Evolutionary conservation across 2,113 vertebrate species (phyloP).

Genomic region (Campylomormyrus numenius): DNA sequence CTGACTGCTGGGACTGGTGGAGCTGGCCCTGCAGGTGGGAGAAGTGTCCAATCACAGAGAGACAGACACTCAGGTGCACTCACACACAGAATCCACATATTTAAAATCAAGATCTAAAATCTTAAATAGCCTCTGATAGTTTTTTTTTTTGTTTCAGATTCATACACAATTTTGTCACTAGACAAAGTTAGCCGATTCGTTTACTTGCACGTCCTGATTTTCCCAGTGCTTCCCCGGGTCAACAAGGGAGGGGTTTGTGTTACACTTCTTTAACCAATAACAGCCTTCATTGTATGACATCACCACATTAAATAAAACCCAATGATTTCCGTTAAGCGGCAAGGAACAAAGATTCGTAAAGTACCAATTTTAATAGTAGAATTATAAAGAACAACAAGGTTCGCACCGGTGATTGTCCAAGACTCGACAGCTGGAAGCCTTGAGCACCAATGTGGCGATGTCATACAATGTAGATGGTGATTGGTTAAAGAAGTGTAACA

Average conservation of each 20-base stretch:
- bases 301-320: not conserved
- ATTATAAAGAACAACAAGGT: not conserved
- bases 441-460: not conserved
- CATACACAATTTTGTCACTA: not conserved
- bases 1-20: constrained; percentile 96
- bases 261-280: not conserved
- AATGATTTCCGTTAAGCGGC: not conserved
- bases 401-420: not conserved
- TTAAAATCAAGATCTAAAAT: not conserved
- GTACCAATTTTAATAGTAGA: too few species aligned
- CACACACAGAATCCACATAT: not conserved
- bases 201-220: not conserved
- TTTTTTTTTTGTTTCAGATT: not conserved
- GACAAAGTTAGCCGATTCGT: not conserved
- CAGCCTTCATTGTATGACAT: not conserved
- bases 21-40: constrained; percentile 72
- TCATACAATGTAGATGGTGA: not conserved
- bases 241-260: not conserved
- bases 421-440: too few species aligned
- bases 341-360: not conserved
- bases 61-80: not conserved
- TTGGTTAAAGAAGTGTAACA: not conserved
- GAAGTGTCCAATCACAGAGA: not conserved
- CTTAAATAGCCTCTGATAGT: not conserved
- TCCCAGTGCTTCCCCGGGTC: not conserved